Evolutionary conservation across 2,797 vertebrate genomes (phyloP).

Genomic region (Esox lucius): DNA sequence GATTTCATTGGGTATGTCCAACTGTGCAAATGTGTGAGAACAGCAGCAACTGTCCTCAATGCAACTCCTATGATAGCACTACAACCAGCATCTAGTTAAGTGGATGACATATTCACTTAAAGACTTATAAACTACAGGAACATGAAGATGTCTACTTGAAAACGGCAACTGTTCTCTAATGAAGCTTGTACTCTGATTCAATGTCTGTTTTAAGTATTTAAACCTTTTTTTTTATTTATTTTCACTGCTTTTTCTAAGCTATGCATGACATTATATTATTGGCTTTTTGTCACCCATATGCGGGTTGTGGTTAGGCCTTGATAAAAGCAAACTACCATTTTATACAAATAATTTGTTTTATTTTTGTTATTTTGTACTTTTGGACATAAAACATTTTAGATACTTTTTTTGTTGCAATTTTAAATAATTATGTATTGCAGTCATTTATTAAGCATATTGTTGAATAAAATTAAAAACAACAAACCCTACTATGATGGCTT

Average conservation of each 20-base stretch:
- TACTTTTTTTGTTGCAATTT: background rate
- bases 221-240: constrained; percentile 57
- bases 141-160: constrained; percentile 8
- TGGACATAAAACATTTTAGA: background rate
- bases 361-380: constrained; percentile 47
- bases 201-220: constrained; percentile 9
- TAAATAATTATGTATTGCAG: background rate
- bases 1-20: background rate
- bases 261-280: constrained; percentile 40
- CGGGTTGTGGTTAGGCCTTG: constrained; percentile 21
- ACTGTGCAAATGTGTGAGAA: background rate
- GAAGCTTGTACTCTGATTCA: constrained; percentile 18
- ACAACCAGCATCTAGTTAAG: background rate
- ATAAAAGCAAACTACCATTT: constrained; percentile 29
- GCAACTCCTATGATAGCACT: background rate
- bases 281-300: constrained; percentile 14
- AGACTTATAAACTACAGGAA: background rate
- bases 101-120: background rate
- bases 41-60: background rate
- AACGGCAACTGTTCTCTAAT: constrained; percentile 26
- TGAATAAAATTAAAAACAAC: constrained; percentile 1
- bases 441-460: background rate
- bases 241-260: constrained; percentile 37
- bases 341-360: constrained; percentile 51
- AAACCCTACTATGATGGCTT: background rate